phyloP scores from a whole-genome alignment of 2,113 vertebrate species.

The Cairina moschata region DNA sequence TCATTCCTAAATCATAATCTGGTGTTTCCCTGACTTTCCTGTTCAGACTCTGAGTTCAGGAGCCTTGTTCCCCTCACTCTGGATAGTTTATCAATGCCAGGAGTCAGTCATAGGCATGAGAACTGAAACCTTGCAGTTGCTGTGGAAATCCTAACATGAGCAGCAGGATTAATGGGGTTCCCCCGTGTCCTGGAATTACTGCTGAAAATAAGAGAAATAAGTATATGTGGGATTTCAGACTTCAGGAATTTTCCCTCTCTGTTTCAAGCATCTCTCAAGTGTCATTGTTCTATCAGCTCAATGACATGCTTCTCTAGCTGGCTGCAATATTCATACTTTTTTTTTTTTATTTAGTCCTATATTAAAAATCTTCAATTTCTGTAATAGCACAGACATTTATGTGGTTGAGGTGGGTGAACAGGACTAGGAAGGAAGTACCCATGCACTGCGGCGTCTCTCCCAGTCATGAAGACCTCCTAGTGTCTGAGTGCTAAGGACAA shows the following conservation, averaged over 20 bases:
- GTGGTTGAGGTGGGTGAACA: neutral
- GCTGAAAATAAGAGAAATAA: conserved; percentile 51
- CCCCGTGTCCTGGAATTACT: conserved; percentile 7
- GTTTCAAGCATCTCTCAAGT: conserved; percentile 47
- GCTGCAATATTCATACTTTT: neutral
- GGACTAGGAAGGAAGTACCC: neutral
- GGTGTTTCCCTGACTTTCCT: neutral
- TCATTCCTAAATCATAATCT: conserved; percentile 26
- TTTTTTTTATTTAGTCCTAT: neutral
- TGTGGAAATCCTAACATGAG: conserved; percentile 33
- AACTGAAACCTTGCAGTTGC: conserved; percentile 29
- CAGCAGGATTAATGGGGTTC: conserved; percentile 3
- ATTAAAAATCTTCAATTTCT: conserved; percentile 14
- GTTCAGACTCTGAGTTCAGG: conserved; percentile 22
- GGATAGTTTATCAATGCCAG: conserved; percentile 40
- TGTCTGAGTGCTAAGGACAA: neutral
- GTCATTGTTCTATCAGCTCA: conserved; percentile 51
- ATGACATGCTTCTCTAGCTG: conserved; percentile 25
- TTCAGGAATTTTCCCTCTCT: conserved; percentile 41
- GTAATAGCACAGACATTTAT: neutral
- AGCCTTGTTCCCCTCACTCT: neutral
- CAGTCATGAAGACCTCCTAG: rapidly evolving
- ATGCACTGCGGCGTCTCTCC: neutral
- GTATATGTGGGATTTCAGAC: conserved; percentile 42
- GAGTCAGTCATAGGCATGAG: conserved; percentile 13